Percentiles rank a stretch among this genome's conserved stretches.
Conservation (phyloP, 2,797 vertebrate genomes). For the Masticophis lateralis region DNA sequence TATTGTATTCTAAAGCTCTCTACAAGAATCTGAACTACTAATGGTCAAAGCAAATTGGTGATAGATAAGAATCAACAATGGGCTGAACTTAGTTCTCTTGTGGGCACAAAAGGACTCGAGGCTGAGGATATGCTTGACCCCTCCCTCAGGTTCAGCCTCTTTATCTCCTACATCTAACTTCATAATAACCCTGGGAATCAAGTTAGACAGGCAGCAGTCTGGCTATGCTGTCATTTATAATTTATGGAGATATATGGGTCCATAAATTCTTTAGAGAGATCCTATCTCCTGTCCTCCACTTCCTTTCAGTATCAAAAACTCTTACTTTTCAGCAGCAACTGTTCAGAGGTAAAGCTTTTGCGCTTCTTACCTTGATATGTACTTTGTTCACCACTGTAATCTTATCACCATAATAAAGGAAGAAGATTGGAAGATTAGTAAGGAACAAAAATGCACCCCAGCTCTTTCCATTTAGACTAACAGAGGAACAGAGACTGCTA, state of each 20-base stretch:
- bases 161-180: background rate
- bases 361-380: background rate
- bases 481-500: background rate
- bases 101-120: background rate
- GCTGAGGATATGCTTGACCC: background rate
- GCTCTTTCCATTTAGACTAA: background rate
- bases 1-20: background rate
- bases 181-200: background rate
- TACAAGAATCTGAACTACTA: background rate
- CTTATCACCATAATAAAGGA: background rate
- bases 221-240: background rate
- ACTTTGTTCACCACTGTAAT: background rate
- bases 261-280: background rate
- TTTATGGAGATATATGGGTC: background rate
- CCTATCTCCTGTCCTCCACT: background rate
- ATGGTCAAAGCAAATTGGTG: background rate
- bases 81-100: background rate
- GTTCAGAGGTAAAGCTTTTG: background rate
- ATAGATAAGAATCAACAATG: background rate
- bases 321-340: background rate
- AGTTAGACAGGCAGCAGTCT: background rate
- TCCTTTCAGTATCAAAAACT: background rate
- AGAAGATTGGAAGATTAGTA: background rate
- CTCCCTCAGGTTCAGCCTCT: background rate
- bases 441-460: background rate